Conservation (phyloP, 1,140 invertebrate species). For the Spodoptera litura region DNA sequence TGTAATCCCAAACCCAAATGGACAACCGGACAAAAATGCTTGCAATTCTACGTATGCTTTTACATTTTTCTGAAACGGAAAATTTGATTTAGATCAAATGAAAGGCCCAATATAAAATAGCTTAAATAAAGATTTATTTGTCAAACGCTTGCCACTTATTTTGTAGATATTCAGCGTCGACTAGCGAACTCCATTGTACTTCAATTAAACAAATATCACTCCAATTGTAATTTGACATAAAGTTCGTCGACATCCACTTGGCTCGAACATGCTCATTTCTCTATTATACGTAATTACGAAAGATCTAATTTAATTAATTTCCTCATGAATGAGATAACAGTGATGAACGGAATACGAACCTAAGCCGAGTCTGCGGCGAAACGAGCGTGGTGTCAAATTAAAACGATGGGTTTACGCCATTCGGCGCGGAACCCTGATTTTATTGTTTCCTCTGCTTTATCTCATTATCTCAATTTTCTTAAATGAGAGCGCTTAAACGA, state of each 20-base stretch:
- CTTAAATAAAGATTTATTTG: too few species aligned
- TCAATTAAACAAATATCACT: too few species aligned
- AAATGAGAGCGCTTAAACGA: slow-evolving; percentile 28
- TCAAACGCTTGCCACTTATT: too few species aligned
- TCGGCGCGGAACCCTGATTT: slow-evolving; percentile 42
- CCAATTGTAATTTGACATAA: not conserved
- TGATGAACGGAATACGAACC: slow-evolving; percentile 25
- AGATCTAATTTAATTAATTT: slow-evolving; percentile 42
- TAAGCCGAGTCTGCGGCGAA: slow-evolving; percentile 26
- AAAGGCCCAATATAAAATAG: too few species aligned
- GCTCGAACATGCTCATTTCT: slow-evolving; percentile 8
- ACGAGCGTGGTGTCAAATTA: slow-evolving; percentile 25
- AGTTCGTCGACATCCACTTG: not conserved
- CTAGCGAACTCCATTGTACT: too few species aligned
- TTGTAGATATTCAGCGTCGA: too few species aligned
- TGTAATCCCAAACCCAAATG: too few species aligned
- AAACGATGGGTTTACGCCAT: slow-evolving; percentile 40
- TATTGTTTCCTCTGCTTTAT: slow-evolving; percentile 37
- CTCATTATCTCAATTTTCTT: slow-evolving; percentile 38
- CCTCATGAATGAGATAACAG: slow-evolving; percentile 28
- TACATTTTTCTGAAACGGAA: too few species aligned
- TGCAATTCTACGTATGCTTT: too few species aligned
- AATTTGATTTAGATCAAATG: too few species aligned
- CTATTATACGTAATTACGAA: slow-evolving; percentile 7
- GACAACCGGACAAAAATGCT: too few species aligned